A percentile compares a stretch with the other conserved stretches of the same genome.
Evolutionary conservation across 2,888 invertebrate species (phyloP).

Genomic region (Ypsolopha sequella): DNA sequence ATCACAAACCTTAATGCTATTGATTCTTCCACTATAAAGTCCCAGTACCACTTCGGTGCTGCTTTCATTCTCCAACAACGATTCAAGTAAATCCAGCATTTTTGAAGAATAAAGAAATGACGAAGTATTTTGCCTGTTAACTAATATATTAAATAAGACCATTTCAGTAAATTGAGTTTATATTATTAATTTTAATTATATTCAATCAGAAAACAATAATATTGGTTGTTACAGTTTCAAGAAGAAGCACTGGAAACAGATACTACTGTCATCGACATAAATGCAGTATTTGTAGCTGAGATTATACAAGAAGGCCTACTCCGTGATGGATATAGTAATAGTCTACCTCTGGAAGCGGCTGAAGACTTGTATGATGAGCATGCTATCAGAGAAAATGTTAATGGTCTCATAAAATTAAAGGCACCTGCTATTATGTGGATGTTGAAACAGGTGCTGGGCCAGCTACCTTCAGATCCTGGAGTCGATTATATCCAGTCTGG

Average conservation of each 20-base stretch:
- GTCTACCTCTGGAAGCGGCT: constrained; percentile 23
- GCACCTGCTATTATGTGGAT: constrained; percentile 44
- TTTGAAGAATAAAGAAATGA: background rate
- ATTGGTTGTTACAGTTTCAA: constrained; percentile 29
- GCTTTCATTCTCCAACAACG: too few species aligned
- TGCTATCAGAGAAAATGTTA: constrained; percentile 27
- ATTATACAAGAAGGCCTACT: constrained; percentile 49
- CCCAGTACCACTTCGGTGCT: background rate
- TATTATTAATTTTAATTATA: too few species aligned
- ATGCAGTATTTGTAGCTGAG: constrained; percentile 46
- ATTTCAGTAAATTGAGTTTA: too few species aligned
- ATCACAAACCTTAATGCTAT: too few species aligned
- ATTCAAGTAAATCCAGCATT: background rate
- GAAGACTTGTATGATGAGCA: constrained; percentile 28
- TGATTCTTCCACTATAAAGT: too few species aligned
- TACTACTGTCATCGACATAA: constrained; percentile 31
- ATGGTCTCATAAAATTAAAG: constrained; percentile 38
- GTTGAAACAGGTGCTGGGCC: constrained; percentile 26
- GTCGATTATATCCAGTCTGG: constrained; percentile 34
- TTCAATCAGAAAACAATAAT: too few species aligned
- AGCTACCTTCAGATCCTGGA: constrained; percentile 15
- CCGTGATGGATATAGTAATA: constrained; percentile 28
- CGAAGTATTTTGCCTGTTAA: too few species aligned
- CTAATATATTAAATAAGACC: too few species aligned
- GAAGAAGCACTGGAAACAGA: constrained; percentile 16